phyloP scores from a whole-genome alignment of 2,888 invertebrate genomes.

The Pteria penguin region DNA sequence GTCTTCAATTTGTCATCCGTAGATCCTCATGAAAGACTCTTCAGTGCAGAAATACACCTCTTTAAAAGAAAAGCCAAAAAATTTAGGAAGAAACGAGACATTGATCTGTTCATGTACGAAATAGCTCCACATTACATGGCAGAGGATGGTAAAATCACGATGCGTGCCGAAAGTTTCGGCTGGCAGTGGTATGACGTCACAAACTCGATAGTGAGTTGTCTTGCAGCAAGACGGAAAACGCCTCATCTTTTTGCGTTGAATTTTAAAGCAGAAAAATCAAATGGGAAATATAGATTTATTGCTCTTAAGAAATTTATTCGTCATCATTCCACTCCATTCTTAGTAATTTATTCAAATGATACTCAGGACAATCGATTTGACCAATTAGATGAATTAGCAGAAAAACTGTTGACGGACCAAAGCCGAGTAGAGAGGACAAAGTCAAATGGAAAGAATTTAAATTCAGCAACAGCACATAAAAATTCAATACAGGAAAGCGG shows the following conservation, averaged over 20 bases:
- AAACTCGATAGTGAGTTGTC: conserved; percentile 67
- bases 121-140: conserved; percentile 67
- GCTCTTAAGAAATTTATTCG: conserved; percentile 70
- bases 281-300: conserved; percentile 60
- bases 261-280: conserved; percentile 63
- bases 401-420: conserved; percentile 43
- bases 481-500: background rate
- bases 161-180: conserved; percentile 65
- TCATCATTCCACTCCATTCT: conserved; percentile 76
- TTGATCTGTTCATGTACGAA: conserved; percentile 67
- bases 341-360: conserved; percentile 79
- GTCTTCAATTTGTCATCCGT: conserved; percentile 80
- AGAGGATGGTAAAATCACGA: conserved; percentile 58
- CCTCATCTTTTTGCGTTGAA: conserved; percentile 73
- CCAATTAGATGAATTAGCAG: conserved; percentile 61
- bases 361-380: conserved; percentile 71
- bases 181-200: conserved; percentile 79
- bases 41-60: conserved; percentile 79
- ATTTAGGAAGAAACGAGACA: conserved; percentile 44
- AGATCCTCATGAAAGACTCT: conserved; percentile 72
- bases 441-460: conserved; percentile 16
- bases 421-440: conserved; percentile 19
- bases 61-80: conserved; percentile 67
- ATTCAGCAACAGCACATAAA: background rate
- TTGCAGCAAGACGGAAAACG: conserved; percentile 54